Evolutionary conservation across 30 jellyfish, hydroid and myxozoan species (phyloP), one percentile per base, ranked within the genome.

Genomic region (Chironex yamaguchii): DNA sequence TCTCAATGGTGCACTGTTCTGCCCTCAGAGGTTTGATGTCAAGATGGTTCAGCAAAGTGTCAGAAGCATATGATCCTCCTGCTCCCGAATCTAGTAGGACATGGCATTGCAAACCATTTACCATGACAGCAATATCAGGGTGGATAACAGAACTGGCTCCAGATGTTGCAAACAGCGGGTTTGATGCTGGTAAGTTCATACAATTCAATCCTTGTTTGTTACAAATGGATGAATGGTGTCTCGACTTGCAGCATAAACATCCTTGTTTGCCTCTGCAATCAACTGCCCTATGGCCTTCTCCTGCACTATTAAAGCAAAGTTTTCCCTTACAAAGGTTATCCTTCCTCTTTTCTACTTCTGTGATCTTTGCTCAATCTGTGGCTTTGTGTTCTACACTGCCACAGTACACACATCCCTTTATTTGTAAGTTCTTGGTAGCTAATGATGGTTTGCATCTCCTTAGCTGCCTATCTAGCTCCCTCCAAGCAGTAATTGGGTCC

Each of bases 21-120:
- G 58, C 17, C 58, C 17, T 9, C 58, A 42, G 58, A 42, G 9
- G 91, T 63, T 31, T 62, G 27, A 27, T 20, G 1, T 78, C 80
- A 20, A 90, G 51, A 9, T 49, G 30, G 54, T 65, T 35, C 52
- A 65, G 33, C 52, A 90, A 74, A 74, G 91, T 82, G n/a, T 35
- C 54, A 33, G 87, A 82, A 48, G 63, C 66, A 71, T 35, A 84
- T 29, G 89, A 90, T 76, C 94, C 67, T 14, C 97, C 90, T 3
- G 97, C 97, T 35, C 96, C 97, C 13, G 97, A 28, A 30, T 82
- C 97, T 34, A 82, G 67, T 21, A 81, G 49, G 64, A 82, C 91
- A 30, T 91, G 58, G 42, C 85, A 81, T 64, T 35, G 42, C 66
- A 66, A 29, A 54, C 91, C 88, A 36, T 79, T 52, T 13, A 83